Evolutionary conservation across 2,113 vertebrate species (phyloP).

Genomic region (Apodemus sylvaticus): DNA sequence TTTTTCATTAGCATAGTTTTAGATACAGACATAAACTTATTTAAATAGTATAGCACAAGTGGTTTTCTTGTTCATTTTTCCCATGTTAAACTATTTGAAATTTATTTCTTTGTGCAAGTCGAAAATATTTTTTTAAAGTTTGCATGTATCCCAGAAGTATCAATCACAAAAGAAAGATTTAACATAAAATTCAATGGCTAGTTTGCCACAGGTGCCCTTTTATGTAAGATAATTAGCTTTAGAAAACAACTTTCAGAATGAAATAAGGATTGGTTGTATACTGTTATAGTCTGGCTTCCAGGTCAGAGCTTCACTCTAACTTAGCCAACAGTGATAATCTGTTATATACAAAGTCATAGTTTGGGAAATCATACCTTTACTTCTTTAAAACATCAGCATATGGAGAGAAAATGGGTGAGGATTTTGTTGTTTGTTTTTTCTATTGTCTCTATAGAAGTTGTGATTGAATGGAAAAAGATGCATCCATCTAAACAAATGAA

Average conservation of each 20-base stretch:
- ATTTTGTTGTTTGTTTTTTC: not conserved
- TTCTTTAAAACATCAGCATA: not conserved
- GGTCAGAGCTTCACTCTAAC: not conserved
- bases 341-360: not conserved
- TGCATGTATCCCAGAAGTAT: not conserved
- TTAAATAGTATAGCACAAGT: constrained; percentile 14
- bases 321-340: not conserved
- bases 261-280: not conserved
- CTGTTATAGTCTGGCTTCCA: not conserved
- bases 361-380: not conserved
- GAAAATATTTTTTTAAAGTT: not conserved
- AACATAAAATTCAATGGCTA: constrained; percentile 13
- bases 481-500: not conserved
- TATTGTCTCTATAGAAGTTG: not conserved
- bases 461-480: not conserved
- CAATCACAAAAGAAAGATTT: constrained; percentile 24
- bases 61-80: not conserved
- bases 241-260: not conserved
- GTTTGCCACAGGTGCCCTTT: not conserved
- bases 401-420: not conserved
- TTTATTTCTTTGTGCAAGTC: constrained; percentile 22
- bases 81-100: not conserved
- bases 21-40: constrained; percentile 52
- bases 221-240: not conserved
- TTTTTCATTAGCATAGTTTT: constrained; percentile 43